Evolutionary conservation across 2,888 invertebrate genomes (phyloP), one percentile per base, ranked within the genome.

Genomic region (Acanthosepion esculentum): DNA sequence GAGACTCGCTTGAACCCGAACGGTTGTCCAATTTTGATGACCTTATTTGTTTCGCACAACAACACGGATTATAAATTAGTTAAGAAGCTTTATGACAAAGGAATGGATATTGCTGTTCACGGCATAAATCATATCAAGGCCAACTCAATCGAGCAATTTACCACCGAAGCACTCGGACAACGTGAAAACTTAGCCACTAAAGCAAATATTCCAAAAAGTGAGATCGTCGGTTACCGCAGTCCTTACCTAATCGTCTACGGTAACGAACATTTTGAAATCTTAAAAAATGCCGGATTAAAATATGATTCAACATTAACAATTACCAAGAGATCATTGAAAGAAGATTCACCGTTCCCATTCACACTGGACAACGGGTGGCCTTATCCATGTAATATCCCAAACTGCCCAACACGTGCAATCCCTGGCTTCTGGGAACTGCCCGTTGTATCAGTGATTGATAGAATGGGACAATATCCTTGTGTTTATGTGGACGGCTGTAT

Each of bases 311-410:
- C 97, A 1, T 95, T 97, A 94, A 94, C 95, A 26, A 95, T 95
- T 48, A 97, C 96, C 6, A 59, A 78, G 41, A 50, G n/a, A 33
- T 91, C 55, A 8, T 48, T 64, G 20, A 41, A 7, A 41, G 59
- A 94, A 7, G 33, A 94, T 94, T 94, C 95, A 94, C 91, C 94
- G 20, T n/a, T 94, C 41, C 99, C 99, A 0, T 99, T 99, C 97
- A 99, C 99, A 0, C 98, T 99, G 94, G 99, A 99, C 97, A 99
- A 78, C 55, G 94, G 95, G 5, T 95, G 95, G 92, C 91, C 94
- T 2, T 91, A 93, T n/a, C 91, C 94, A 6, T 95, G 95, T 48
- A 93, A 91, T 8, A 94, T 94, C 33, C 94, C 92, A 3, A 55
- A 53, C 7, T 95, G 95, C 50, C 95, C 95, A 2, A 94, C 93